phyloP scores from a whole-genome alignment of 2,888 invertebrate genomes.

The Ectemnius lituratus region DNA sequence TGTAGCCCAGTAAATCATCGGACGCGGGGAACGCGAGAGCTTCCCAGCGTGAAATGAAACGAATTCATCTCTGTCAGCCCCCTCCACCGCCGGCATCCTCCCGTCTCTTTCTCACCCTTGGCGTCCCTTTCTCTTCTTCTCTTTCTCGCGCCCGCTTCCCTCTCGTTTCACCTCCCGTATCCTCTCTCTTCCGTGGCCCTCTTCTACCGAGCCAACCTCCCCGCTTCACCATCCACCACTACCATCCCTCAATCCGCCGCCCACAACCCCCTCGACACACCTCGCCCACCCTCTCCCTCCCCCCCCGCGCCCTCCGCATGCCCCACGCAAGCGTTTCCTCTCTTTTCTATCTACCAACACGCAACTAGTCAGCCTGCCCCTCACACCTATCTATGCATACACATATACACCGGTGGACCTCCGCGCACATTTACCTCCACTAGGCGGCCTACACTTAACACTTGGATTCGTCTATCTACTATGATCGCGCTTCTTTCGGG shows the following conservation, averaged over 20 bases:
- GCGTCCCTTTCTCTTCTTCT: constrained; percentile 48
- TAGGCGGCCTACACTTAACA: constrained; percentile 57
- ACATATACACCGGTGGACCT: constrained; percentile 46
- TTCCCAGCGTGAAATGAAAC: constrained; percentile 79
- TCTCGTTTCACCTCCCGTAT: constrained; percentile 44
- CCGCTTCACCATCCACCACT: constrained; percentile 49
- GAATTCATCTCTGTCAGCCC: constrained; percentile 79
- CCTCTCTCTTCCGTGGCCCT: constrained; percentile 67
- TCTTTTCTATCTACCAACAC: constrained; percentile 70
- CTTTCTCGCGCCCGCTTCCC: constrained; percentile 43
- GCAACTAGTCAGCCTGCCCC: neutral
- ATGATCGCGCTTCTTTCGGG: constrained; percentile 57
- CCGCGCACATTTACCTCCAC: constrained; percentile 55
- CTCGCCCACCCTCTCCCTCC: constrained; percentile 18
- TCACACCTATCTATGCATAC: neutral
- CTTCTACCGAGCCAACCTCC: constrained; percentile 34
- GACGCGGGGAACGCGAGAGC: constrained; percentile 78
- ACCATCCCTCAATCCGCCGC: constrained; percentile 64
- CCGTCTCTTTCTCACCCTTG: constrained; percentile 53
- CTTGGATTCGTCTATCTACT: constrained; percentile 57
- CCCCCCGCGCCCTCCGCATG: too few relatives aligned
- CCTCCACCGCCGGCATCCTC: constrained; percentile 59
- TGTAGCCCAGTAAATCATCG: constrained; percentile 84
- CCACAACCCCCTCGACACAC: constrained; percentile 59
- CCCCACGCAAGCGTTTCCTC: constrained; percentile 17